phyloP scores from a whole-genome alignment of 2,797 vertebrate species.

The Anisognathus igniventris region DNA sequence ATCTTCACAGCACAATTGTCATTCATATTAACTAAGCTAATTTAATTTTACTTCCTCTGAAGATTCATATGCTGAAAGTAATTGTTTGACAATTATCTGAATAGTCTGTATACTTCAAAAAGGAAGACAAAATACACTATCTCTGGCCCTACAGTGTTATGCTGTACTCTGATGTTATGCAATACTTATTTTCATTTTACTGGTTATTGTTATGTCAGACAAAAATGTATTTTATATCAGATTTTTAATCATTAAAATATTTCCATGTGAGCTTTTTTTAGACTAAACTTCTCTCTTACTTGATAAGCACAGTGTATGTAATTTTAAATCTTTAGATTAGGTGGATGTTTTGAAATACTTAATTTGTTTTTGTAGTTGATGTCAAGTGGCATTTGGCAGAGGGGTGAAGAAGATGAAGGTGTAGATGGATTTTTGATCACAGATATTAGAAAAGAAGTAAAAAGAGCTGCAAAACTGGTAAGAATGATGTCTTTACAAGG shows the following conservation, averaged over 20 bases:
- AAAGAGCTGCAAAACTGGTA: constrained; percentile 87
- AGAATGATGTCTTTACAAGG: constrained; percentile 26
- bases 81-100: constrained; percentile 28
- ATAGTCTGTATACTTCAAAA: background rate
- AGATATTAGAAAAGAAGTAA: constrained; percentile 88
- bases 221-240: background rate
- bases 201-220: background rate
- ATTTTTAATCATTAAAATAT: background rate
- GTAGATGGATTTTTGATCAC: constrained; percentile 88
- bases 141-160: background rate
- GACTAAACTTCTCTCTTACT: background rate
- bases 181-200: background rate
- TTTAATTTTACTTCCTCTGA: constrained; percentile 31
- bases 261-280: background rate
- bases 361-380: constrained; percentile 81
- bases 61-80: constrained; percentile 1
- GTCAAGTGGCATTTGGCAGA: constrained; percentile 94
- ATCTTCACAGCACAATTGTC: constrained; percentile 17
- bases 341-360: background rate
- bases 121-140: background rate
- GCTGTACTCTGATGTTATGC: background rate
- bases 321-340: background rate
- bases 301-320: background rate
- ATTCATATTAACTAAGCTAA: background rate
- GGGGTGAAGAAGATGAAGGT: constrained; percentile 87